Conservation (phyloP, 1,140 invertebrate genomes). For the Steinernema feltiae region DNA sequence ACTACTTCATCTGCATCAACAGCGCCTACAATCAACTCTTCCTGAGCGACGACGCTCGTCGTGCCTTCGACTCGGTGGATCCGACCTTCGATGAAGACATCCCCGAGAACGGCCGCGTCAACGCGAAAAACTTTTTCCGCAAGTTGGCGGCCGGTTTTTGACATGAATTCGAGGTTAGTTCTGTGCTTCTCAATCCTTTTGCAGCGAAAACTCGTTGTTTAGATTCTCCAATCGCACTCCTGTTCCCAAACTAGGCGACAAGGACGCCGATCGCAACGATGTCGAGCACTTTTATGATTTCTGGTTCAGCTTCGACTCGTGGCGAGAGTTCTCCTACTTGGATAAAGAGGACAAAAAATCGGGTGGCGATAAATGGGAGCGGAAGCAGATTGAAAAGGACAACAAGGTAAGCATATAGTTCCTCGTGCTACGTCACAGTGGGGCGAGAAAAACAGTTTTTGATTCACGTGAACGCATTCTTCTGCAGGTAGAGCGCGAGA, state of each 20-base stretch:
- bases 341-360: conserved; percentile 98
- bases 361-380: conserved; percentile 84
- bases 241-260: conserved; percentile 76
- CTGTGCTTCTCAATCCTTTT: conserved; percentile 17
- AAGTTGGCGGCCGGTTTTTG: too few species aligned
- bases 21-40: conserved; percentile 81
- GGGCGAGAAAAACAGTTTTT: too few species aligned
- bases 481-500: conserved; percentile 68
- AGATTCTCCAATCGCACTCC: conserved; percentile 83
- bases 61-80: conserved; percentile 90
- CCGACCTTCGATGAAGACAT: conserved; percentile 79
- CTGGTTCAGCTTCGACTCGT: conserved; percentile 90
- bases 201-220: conserved; percentile 35
- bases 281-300: conserved; percentile 64
- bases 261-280: conserved; percentile 63
- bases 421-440: not conserved
- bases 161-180: conserved; percentile 67
- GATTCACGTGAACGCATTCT: not conserved
- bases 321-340: conserved; percentile 94
- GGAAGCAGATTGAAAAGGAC: conserved; percentile 93
- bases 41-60: conserved; percentile 69
- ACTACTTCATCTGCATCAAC: conserved; percentile 97
- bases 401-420: conserved; percentile 70
- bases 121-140: conserved; percentile 73
- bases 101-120: conserved; percentile 64